phyloP scores from a whole-genome alignment of 2,888 invertebrate genomes.

The Melanchra persicariae region DNA sequence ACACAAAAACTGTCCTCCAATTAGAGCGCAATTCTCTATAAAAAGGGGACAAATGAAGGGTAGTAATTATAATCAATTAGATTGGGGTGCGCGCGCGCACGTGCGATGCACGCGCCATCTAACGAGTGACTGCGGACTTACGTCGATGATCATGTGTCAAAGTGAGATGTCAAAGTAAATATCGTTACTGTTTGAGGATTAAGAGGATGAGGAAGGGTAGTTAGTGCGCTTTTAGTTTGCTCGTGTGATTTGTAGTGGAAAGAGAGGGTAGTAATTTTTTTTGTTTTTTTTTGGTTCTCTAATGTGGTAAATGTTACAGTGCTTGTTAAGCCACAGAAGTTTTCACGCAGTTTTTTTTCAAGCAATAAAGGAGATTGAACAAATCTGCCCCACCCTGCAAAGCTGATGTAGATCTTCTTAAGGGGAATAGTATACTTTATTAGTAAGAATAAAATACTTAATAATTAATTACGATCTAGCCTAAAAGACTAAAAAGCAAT shows the following conservation, averaged over 20 bases:
- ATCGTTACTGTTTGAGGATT: slow-evolving; percentile 57
- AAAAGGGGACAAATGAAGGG: slow-evolving; percentile 73
- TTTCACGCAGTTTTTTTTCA: neutral
- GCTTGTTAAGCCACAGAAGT: neutral
- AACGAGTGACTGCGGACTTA: slow-evolving; percentile 79
- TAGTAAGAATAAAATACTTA: too few relatives aligned
- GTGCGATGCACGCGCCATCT: slow-evolving; percentile 81
- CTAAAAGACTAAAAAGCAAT: too few relatives aligned
- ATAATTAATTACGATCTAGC: too few relatives aligned
- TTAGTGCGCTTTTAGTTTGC: slow-evolving; percentile 42
- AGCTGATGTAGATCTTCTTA: too few relatives aligned
- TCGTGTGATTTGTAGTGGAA: slow-evolving; percentile 28
- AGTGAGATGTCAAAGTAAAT: slow-evolving; percentile 62
- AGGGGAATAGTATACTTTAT: too few relatives aligned
- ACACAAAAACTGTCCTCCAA: slow-evolving; percentile 64
- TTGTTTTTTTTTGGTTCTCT: slow-evolving; percentile 12
- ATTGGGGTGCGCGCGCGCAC: slow-evolving; percentile 72
- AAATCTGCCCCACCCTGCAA: too few relatives aligned
- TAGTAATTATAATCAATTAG: slow-evolving; percentile 85
- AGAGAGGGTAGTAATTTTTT: slow-evolving; percentile 8
- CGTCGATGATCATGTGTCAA: slow-evolving; percentile 70
- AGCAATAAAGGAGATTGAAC: too few relatives aligned
- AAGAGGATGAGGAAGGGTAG: slow-evolving; percentile 37
- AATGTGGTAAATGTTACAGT: neutral
- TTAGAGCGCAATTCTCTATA: slow-evolving; percentile 69